Base-by-base conservation (phyloP, 2,113 vertebrate genomes). In the Bolborhynchus lineola region DNA sequence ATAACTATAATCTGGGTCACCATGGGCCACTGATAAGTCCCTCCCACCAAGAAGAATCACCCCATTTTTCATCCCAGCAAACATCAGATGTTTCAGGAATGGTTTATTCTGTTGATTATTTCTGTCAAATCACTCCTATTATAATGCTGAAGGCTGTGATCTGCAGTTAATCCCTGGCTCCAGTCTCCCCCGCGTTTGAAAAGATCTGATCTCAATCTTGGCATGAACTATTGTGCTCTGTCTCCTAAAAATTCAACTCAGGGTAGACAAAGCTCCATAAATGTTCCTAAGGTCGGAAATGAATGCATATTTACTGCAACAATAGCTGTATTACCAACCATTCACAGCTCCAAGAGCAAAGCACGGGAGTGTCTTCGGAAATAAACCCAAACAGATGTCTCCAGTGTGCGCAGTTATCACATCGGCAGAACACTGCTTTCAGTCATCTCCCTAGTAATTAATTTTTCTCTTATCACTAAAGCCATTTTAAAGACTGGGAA, bases 251-350 rank as follows among this genome's bases (percentile, higher is more conserved):
- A 78, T 71, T 92, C 93, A 91, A 15, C 77, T 71, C 25, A 2
- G 88, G 64, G 65, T 39, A 85, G 49, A 86, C 78, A 86, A 89
- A 94, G 88, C 59, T 67, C 65, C 75, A 41, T 20, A 64, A 77
- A 71, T 9, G 6, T 55, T 95, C 65, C 75, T 37, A 59, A 49
- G 72, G 82, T 92, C 9, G 5, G 91, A 91, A 94, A 95, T 87
- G 37, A 93, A 96, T 68, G 70, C 26, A 11, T 81, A 83, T 96
- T 96, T 96, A 90, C 75, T 77, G 74, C 87, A 88, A 95, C 85
- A 94, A 92, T 79, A 63, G 81, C 78, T 72, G 83, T 42, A 57
- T 69, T 49, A 68, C 74, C 65, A 90, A 63, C 55, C 39, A 91
- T 89, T 90, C 93, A 44, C 68, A 31, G 65, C 88, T 90, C 83